These are phyloP conservation scores for Theretra japonica DNA, from an alignment of 2,888 invertebrate species.

Conservation along the genomic window DNA sequence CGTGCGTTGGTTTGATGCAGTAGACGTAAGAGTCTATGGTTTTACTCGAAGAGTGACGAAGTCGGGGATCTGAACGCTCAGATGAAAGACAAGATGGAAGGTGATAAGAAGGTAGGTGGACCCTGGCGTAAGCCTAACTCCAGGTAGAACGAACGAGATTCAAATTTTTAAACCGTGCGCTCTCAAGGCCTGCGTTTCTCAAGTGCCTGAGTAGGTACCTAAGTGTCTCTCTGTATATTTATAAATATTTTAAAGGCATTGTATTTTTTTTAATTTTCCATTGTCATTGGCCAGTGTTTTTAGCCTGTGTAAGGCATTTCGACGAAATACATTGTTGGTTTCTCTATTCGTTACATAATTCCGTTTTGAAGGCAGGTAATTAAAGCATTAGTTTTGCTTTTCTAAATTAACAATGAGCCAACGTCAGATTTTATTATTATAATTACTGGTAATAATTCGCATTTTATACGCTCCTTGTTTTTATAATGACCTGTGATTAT, in stretches of 20 bases:
- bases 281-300: not conserved
- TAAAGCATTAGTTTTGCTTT: not conserved
- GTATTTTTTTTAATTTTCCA: not conserved
- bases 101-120: too few relatives aligned
- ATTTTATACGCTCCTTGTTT: not conserved
- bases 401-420: not conserved
- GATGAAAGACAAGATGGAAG: too few relatives aligned
- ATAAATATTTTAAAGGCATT: not conserved
- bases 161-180: too few relatives aligned
- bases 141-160: too few relatives aligned
- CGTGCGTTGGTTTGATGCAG: too few relatives aligned
- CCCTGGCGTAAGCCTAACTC: too few relatives aligned
- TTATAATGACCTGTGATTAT: not conserved
- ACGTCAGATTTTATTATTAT: not conserved
- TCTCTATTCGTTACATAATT: not conserved
- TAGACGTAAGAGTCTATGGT: too few relatives aligned
- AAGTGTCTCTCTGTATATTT: too few relatives aligned
- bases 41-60: too few relatives aligned
- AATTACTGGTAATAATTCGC: not conserved
- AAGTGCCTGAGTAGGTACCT: too few relatives aligned
- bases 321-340: not conserved
- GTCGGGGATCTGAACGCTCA: too few relatives aligned
- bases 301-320: not conserved
- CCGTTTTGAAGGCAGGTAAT: not conserved
- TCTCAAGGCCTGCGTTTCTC: too few relatives aligned